These are phyloP conservation scores for Drosophila maculinotata DNA, from an alignment of 2,888 invertebrate genomes.

Conservation along the genomic window DNA sequence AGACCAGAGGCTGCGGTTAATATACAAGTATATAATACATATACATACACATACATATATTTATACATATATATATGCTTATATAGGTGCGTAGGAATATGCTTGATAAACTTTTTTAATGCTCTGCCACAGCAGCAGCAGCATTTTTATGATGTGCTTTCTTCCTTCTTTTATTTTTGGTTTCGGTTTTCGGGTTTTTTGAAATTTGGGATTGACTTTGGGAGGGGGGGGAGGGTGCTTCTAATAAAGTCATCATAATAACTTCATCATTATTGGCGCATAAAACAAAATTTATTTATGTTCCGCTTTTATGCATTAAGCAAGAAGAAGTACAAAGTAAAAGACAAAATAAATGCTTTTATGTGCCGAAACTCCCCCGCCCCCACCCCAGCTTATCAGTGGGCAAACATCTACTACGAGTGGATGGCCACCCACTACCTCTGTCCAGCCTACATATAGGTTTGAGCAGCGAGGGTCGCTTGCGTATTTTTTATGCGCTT, in stretches of 20 bases:
- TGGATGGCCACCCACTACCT: neutral
- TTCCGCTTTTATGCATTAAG: slow-evolving; percentile 60
- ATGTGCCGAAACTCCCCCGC: slow-evolving; percentile 41
- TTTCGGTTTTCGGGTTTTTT: slow-evolving; percentile 16
- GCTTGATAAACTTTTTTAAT: slow-evolving; percentile 75
- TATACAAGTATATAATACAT: slow-evolving; percentile 46
- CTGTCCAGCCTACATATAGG: slow-evolving; percentile 15
- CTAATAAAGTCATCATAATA: slow-evolving; percentile 81
- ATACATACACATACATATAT: slow-evolving; percentile 24
- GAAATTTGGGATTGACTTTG: slow-evolving; percentile 11
- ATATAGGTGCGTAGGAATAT: slow-evolving; percentile 49
- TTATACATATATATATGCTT: slow-evolving; percentile 19
- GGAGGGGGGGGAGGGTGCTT: slow-evolving; percentile 28
- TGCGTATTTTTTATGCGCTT: slow-evolving; percentile 60
- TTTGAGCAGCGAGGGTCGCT: neutral
- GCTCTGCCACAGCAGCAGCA: slow-evolving; percentile 45
- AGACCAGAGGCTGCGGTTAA: slow-evolving; percentile 56
- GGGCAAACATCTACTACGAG: slow-evolving; percentile 4
- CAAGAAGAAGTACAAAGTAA: slow-evolving; percentile 51
- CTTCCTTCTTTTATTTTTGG: slow-evolving; percentile 34
- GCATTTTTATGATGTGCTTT: slow-evolving; percentile 65
- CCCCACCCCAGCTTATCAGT: slow-evolving; percentile 6
- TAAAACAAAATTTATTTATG: slow-evolving; percentile 80
- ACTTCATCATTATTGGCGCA: slow-evolving; percentile 81
- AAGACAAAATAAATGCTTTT: slow-evolving; percentile 79